These are phyloP conservation scores for Syrista parreyssii DNA, from an alignment of 2,888 invertebrate genomes.

Conservation along the genomic window DNA sequence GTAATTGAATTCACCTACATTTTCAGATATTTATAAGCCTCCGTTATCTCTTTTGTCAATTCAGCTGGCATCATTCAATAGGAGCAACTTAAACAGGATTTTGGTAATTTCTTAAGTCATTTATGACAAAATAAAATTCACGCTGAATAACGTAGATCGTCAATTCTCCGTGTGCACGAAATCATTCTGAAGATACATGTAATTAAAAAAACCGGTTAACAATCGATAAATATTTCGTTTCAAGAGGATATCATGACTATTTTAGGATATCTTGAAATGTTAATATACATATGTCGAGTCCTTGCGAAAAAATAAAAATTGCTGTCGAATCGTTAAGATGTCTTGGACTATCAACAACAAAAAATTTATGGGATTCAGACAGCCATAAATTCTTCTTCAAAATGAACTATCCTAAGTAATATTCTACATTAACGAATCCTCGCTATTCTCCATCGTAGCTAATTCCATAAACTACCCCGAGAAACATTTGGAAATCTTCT, in stretches of 20 bases:
- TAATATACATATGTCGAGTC: background rate
- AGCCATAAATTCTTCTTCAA: background rate
- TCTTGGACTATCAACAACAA: background rate
- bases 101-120: background rate
- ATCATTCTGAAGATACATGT: background rate
- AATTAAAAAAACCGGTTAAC: background rate
- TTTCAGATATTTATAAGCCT: background rate
- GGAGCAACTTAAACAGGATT: background rate
- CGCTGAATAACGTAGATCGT: background rate
- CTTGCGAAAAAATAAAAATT: background rate
- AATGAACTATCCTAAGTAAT: background rate
- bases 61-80: background rate
- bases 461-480: background rate
- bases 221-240: background rate
- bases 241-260: background rate
- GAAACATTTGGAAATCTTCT: background rate
- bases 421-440: background rate
- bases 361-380: background rate
- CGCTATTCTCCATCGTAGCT: background rate
- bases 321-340: background rate
- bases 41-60: background rate
- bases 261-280: background rate
- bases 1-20: background rate
- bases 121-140: background rate
- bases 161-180: background rate